Percentiles rank a stretch among this genome's conserved stretches.
Evolutionary conservation across 2,888 invertebrate genomes (phyloP).

Genomic region (Temnothorax unifasciatus): DNA sequence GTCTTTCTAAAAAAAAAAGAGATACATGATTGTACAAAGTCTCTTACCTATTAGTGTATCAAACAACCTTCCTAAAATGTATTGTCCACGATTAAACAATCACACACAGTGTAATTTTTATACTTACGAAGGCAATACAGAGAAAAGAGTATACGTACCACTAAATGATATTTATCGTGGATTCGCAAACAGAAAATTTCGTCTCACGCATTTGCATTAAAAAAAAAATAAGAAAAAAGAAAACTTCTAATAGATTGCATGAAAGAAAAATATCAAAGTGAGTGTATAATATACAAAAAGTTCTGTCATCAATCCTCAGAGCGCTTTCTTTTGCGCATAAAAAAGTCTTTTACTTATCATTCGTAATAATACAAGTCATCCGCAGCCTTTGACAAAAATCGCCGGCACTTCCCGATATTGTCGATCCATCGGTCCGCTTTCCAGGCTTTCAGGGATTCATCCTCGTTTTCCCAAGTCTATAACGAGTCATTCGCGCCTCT

Average conservation of each 20-base stretch:
- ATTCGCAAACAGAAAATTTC: constrained; percentile 18
- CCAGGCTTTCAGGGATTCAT: not conserved
- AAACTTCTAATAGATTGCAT: not conserved
- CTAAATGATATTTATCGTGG: constrained; percentile 8
- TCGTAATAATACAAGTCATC: constrained; percentile 5
- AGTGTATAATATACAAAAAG: constrained; percentile 20
- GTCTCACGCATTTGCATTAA: not conserved
- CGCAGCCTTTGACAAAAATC: not conserved
- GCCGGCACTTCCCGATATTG: not conserved
- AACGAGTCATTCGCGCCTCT: not conserved
- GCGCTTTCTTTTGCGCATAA: constrained; percentile 2
- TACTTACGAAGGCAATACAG: constrained; percentile 14
- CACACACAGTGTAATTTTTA: constrained; percentile 37
- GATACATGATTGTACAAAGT: constrained; percentile 21
- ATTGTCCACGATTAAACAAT: constrained; percentile 29
- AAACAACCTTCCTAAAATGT: constrained; percentile 22
- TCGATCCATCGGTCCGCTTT: not conserved
- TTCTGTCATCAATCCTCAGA: constrained; percentile 13
- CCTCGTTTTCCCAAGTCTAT: not conserved
- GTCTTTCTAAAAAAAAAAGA: not conserved
- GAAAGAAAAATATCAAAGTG: constrained; percentile 20
- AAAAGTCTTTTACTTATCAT: not conserved
- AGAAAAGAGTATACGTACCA: not conserved
- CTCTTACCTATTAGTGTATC: constrained; percentile 22
- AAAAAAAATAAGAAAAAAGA: not conserved